phyloP scores from a whole-genome alignment of 2,888 invertebrate species.

The Xanthorhoe spadicearia region DNA sequence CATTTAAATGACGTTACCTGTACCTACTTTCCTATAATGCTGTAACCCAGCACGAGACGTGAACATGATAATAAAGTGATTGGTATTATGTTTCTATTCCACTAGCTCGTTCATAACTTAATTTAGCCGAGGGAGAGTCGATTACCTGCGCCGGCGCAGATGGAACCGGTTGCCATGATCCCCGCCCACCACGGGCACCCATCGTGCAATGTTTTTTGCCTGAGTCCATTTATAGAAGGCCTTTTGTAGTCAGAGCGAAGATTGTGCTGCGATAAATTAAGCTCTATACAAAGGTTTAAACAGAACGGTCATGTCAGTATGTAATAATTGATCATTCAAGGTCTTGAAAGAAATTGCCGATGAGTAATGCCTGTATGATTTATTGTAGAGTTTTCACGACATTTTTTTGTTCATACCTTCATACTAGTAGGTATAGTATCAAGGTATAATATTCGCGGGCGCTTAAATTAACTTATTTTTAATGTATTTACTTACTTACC shows the following conservation, averaged over 20 bases:
- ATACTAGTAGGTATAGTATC: not conserved
- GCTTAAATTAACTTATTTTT: too few species aligned
- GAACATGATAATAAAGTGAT: slow-evolving; percentile 41
- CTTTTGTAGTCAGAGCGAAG: slow-evolving; percentile 49
- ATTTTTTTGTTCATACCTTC: not conserved
- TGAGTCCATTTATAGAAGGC: slow-evolving; percentile 48
- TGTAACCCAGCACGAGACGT: slow-evolving; percentile 29
- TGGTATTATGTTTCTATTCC: slow-evolving; percentile 64
- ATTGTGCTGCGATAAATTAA: slow-evolving; percentile 32
- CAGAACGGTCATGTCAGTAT: not conserved
- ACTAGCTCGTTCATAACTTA: slow-evolving; percentile 77
- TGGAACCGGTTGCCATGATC: slow-evolving; percentile 74
- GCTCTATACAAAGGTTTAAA: slow-evolving; percentile 19
- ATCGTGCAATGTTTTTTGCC: slow-evolving; percentile 75
- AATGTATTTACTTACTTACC: too few species aligned
- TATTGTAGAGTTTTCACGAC: not conserved
- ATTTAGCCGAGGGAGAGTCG: slow-evolving; percentile 73
- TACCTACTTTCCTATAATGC: slow-evolving; percentile 4
- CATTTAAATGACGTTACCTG: slow-evolving; percentile 9
- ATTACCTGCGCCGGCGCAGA: slow-evolving; percentile 81
- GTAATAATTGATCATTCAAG: slow-evolving; percentile 1
- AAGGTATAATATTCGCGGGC: too few species aligned
- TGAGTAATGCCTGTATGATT: not conserved
- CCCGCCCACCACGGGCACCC: slow-evolving; percentile 61
- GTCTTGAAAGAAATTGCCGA: not conserved